These are phyloP conservation scores for Rhynchotus rufescens DNA, from an alignment of 2,797 vertebrate species.

Conservation along the genomic window DNA sequence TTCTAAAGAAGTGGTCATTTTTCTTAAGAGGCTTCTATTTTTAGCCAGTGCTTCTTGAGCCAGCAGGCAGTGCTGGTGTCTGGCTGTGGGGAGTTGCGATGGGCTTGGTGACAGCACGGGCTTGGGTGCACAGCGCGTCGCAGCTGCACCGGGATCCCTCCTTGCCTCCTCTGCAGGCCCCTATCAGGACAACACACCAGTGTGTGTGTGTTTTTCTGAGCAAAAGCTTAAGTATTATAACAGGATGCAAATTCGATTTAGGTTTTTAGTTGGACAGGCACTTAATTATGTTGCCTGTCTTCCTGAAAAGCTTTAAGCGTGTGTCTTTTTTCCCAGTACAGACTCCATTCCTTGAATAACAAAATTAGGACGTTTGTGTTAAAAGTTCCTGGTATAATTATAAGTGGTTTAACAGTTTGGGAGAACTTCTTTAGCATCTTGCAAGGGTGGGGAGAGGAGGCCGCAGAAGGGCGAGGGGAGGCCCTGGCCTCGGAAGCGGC, in stretches of 20 bases:
- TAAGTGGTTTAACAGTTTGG: neutral
- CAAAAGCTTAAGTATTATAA: neutral
- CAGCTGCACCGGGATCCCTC: neutral
- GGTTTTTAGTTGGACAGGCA: neutral
- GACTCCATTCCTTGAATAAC: neutral
- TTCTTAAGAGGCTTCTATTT: constrained; percentile 66
- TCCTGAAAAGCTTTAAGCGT: neutral
- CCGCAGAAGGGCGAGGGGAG: neutral
- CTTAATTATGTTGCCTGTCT: neutral
- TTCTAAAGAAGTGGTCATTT: constrained; percentile 65
- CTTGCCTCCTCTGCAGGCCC: neutral
- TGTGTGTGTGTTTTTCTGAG: neutral
- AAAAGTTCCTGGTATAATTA: neutral
- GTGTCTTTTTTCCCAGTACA: neutral
- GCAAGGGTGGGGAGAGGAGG: no score
- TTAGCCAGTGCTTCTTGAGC: constrained; percentile 36
- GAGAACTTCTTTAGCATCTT: neutral
- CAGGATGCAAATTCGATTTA: neutral
- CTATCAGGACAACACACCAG: neutral
- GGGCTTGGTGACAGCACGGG: neutral
- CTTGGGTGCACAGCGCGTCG: neutral
- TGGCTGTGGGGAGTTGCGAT: neutral
- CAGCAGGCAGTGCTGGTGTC: constrained; percentile 20
- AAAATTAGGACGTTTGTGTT: neutral
- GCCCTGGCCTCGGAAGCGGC: neutral